These are phyloP conservation scores for Catocala fraxini DNA, from an alignment of 2,888 invertebrate genomes.

Conservation along the genomic window DNA sequence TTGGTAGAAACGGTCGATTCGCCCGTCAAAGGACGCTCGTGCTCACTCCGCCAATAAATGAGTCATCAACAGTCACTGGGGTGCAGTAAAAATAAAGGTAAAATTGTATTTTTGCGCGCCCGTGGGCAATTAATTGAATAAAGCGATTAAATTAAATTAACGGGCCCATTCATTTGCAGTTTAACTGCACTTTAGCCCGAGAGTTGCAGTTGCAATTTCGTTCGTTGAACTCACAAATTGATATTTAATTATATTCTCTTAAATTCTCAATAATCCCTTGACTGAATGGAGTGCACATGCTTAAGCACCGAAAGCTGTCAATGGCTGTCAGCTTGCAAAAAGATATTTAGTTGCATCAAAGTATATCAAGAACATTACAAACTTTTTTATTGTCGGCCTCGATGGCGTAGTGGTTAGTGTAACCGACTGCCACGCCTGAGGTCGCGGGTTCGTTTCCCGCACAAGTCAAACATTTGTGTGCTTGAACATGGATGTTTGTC, in stretches of 20 bases:
- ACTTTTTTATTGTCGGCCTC: too few species aligned
- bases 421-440: too few species aligned
- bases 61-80: slow-evolving; percentile 41
- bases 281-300: neutral
- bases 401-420: too few species aligned
- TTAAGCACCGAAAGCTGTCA: too few species aligned
- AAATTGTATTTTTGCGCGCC: slow-evolving; percentile 46
- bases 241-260: slow-evolving; percentile 43
- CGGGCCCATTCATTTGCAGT: slow-evolving; percentile 50
- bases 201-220: slow-evolving; percentile 47
- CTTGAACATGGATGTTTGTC: too few species aligned
- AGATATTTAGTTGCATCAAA: too few species aligned
- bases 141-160: slow-evolving; percentile 54
- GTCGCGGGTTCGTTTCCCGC: too few species aligned
- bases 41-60: slow-evolving; percentile 37
- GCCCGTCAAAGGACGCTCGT: slow-evolving; percentile 13
- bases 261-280: slow-evolving; percentile 18
- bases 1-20: slow-evolving; percentile 28
- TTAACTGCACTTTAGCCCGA: slow-evolving; percentile 46
- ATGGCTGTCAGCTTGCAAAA: too few species aligned
- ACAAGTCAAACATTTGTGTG: too few species aligned
- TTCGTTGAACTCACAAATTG: slow-evolving; percentile 39
- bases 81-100: slow-evolving; percentile 43
- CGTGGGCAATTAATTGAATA: slow-evolving; percentile 49
- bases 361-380: too few species aligned